Evolutionary conservation across 1,140 invertebrate species (phyloP).

Genomic region (Sipha flava): DNA sequence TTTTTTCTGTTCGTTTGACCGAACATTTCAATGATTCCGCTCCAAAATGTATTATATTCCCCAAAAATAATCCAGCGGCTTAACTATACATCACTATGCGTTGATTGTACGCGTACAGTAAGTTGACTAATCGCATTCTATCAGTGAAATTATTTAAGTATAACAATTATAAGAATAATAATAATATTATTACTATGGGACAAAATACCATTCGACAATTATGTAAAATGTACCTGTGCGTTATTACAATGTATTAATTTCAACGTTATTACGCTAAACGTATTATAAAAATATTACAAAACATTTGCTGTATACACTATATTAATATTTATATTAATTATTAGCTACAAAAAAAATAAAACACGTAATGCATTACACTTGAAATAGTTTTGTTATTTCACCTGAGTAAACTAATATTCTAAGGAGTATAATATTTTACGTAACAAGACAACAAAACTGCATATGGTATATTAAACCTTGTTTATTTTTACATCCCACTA

Average conservation of each 20-base stretch:
- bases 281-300: neutral
- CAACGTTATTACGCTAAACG: neutral
- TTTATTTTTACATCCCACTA: no score
- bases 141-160: neutral
- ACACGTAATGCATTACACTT: neutral
- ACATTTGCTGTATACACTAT: no score
- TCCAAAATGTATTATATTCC: neutral
- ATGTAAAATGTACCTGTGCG: neutral
- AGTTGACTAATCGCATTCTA: neutral
- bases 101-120: no score
- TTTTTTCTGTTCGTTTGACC: neutral
- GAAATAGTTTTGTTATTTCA: no score
- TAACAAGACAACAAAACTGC: no score
- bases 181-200: neutral
- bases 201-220: neutral
- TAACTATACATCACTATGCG: neutral
- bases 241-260: neutral
- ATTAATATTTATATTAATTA: neutral
- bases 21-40: neutral
- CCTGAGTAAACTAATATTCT: neutral
- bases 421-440: no score
- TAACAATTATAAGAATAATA: no score
- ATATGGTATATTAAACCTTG: no score
- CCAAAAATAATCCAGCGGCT: neutral
- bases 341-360: neutral